phyloP scores from a whole-genome alignment of 2,888 invertebrate genomes.

The Oegoconia quadripuncta region DNA sequence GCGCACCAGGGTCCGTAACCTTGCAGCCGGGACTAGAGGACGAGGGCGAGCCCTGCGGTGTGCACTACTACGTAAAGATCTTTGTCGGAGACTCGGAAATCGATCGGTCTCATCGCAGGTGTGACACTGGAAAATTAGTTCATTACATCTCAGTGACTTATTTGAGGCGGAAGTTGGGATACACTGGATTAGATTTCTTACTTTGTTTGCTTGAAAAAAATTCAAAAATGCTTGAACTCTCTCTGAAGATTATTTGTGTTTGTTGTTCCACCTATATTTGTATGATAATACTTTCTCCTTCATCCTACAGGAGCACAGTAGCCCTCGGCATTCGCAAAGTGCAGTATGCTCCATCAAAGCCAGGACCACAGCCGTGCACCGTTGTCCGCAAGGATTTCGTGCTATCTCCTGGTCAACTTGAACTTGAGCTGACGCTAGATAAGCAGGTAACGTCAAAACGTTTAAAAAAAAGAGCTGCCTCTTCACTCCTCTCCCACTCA shows the following conservation, averaged over 20 bases:
- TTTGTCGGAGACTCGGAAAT: conserved; percentile 89
- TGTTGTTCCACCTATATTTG: neutral
- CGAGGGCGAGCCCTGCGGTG: conserved; percentile 94
- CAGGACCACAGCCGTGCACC: conserved; percentile 95
- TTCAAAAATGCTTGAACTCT: neutral
- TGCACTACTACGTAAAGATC: conserved; percentile 94
- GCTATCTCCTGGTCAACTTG: conserved; percentile 95
- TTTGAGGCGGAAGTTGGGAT: too few species aligned
- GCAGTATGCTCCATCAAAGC: conserved; percentile 94
- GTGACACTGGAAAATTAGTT: neutral
- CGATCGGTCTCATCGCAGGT: conserved; percentile 88
- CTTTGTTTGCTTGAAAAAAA: too few species aligned
- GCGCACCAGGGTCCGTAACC: conserved; percentile 94
- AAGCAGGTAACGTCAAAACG: conserved; percentile 92
- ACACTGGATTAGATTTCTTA: too few species aligned
- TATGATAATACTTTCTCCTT: neutral
- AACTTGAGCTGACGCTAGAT: conserved; percentile 95
- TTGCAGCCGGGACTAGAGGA: conserved; percentile 92
- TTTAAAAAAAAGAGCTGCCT: too few species aligned
- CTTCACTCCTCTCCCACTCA: neutral
- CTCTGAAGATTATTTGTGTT: too few species aligned
- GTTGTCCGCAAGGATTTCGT: conserved; percentile 97
- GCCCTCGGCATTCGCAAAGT: conserved; percentile 94
- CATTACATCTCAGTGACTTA: too few species aligned
- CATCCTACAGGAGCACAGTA: conserved; percentile 86